Base-by-base conservation (phyloP, 2,797 vertebrate genomes). In the Huso huso region DNA sequence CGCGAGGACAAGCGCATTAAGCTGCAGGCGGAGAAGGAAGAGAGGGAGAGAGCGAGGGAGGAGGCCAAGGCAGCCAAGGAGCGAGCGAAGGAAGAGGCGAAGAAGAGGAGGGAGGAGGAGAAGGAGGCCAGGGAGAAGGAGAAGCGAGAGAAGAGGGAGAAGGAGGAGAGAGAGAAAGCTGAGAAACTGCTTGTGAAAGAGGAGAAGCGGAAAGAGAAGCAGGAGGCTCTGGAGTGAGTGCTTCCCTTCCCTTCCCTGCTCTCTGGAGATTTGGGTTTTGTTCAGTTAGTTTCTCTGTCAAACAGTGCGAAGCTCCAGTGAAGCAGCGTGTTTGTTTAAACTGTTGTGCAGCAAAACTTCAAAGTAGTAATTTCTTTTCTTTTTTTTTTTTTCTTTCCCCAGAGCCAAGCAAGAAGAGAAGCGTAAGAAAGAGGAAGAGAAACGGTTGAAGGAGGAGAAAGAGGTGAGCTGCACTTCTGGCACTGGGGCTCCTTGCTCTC, bases 391-490 rank as follows among this genome's bases (percentile, higher is more conserved):
- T 64, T 77, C 70, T 1, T 75, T 7, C 72, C 57, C 48, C 60
- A 99, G 96, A 81, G 95, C 95, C 2, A 99, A 95, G 74, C 88
- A 94, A 1, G 96, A 98, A 84, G 96, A 98, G 72, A 99, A 98
- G 76, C 87, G 94, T 10, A 99, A 95, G 79, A 99, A 94, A 75
- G 96, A 98, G 62, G 93, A 97, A 64, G 95, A 98, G 73, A 99
- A 97, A 81, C 90, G 92, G 75, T 81, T 94, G 64, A 94, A 93
- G 74, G 95, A 99, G 71, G 92, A 95, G 64, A 96, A 95, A 74
- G 96, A 99, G 83, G 95, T 96, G 78, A 84, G 78, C 23, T 37
- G 23, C 23, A 37, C 23, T 37, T 37, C 4, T 37, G 23, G 23
- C 1, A 1, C 23, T 23, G 11, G 48, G n/a, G 51, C 51, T 55